A percentile compares a stretch with the other conserved stretches of the same genome.
These are phyloP conservation scores for Scaeva pyrastri DNA, from an alignment of 2,888 invertebrate genomes.

Conservation along the genomic window DNA sequence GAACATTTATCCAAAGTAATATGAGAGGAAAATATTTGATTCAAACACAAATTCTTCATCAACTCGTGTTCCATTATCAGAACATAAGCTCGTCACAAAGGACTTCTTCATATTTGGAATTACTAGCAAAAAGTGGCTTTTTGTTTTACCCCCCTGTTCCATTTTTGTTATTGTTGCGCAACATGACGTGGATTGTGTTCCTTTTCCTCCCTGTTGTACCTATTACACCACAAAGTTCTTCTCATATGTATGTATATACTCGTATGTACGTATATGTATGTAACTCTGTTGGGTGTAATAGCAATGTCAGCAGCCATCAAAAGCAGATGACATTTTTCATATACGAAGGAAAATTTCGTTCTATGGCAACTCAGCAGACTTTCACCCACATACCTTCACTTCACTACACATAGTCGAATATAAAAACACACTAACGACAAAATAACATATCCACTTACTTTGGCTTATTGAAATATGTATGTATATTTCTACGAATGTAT, in stretches of 20 bases:
- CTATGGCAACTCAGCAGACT: conserved; percentile 34
- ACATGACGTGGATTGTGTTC: conserved; percentile 65
- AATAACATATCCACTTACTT: conserved; percentile 17
- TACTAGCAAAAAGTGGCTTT: conserved; percentile 30
- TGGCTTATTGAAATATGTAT: conserved; percentile 11
- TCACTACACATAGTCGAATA: background rate
- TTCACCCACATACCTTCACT: background rate
- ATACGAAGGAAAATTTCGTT: conserved; percentile 75
- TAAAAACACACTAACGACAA: background rate
- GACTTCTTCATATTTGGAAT: background rate
- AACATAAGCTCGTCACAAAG: no score
- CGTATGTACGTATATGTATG: conserved; percentile 47
- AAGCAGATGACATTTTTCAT: conserved; percentile 83
- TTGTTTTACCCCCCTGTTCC: background rate
- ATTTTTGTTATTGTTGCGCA: conserved; percentile 46
- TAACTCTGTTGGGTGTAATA: conserved; percentile 59
- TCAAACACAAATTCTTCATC: no score
- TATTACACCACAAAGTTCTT: background rate
- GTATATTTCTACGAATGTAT: no score
- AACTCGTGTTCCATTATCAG: no score
- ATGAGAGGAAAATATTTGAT: no score
- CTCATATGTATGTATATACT: conserved; percentile 45
- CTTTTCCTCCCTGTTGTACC: conserved; percentile 1
- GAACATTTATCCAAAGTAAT: no score
- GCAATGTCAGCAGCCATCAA: conserved; percentile 79